These are phyloP conservation scores for Porites lutea DNA, from an alignment of 64 coral and sea anemone genomes.

Conservation along the genomic window DNA sequence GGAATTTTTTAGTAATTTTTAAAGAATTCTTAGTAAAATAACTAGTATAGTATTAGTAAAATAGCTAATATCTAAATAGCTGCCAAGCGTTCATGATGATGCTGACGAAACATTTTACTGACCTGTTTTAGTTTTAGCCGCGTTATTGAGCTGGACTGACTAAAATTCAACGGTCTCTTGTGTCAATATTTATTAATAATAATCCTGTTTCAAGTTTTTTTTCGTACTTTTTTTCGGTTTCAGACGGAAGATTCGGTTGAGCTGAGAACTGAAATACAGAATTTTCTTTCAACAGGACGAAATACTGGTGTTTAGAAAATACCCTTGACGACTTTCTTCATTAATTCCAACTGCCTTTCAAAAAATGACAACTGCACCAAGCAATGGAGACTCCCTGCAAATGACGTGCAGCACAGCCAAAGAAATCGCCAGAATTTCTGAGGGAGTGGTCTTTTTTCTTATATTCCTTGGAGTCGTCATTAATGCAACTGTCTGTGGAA, in stretches of 20 bases:
- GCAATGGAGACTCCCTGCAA: background rate
- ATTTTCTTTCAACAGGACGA: background rate
- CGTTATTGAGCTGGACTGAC: too few relatives aligned
- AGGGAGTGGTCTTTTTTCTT: background rate
- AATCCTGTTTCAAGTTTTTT: background rate
- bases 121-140: too few relatives aligned
- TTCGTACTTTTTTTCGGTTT: background rate
- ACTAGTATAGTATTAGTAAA: too few relatives aligned
- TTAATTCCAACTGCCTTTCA: too few relatives aligned
- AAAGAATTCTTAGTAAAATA: too few relatives aligned
- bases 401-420: slow-evolving; percentile 32
- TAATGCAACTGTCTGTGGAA: slow-evolving; percentile 23
- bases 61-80: too few relatives aligned
- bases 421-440: slow-evolving; percentile 9
- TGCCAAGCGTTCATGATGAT: too few relatives aligned
- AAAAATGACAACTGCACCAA: background rate
- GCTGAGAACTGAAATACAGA: background rate
- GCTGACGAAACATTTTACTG: too few relatives aligned
- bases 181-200: too few relatives aligned
- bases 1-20: too few relatives aligned
- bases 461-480: slow-evolving; percentile 33
- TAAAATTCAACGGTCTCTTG: too few relatives aligned
- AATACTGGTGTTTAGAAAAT: background rate
- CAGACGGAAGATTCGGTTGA: background rate
- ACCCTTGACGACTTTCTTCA: too few relatives aligned